Evolutionary conservation across 2,113 vertebrate species (phyloP).

Genomic region (Ceyx margarethae): DNA sequence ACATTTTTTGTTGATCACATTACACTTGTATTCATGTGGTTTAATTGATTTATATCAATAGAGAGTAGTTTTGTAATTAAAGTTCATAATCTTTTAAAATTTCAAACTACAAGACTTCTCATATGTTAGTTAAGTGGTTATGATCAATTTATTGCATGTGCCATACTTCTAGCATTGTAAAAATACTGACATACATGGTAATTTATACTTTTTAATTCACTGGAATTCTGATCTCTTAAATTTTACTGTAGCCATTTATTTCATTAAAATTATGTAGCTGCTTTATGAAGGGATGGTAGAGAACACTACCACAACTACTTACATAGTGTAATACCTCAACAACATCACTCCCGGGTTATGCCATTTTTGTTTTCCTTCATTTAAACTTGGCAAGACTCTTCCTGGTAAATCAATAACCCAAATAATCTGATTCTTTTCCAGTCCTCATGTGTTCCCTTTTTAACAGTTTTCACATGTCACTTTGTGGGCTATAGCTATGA

Average conservation of each 20-base stretch:
- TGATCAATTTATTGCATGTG: not conserved
- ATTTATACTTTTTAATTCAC: not conserved
- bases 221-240: not conserved
- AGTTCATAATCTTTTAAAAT: not conserved
- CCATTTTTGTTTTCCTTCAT: constrained; percentile 29
- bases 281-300: not conserved
- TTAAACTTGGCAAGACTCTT: constrained; percentile 15
- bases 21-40: not conserved
- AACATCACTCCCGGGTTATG: not conserved
- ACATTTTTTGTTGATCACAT: not conserved
- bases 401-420: constrained; percentile 40
- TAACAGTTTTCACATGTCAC: constrained; percentile 31
- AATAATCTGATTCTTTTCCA: constrained; percentile 19
- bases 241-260: not conserved
- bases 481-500: constrained; percentile 33
- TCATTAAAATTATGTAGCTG: not conserved
- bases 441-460: not conserved
- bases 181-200: not conserved
- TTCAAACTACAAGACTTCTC: not conserved
- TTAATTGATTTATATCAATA: not conserved
- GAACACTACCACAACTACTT: not conserved
- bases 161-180: not conserved
- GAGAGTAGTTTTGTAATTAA: not conserved
- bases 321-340: not conserved
- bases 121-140: not conserved